A percentile compares a stretch with the other conserved stretches of the same genome.
phyloP scores from a whole-genome alignment of 2,888 invertebrate genomes.

The Mimachlamys varia region DNA sequence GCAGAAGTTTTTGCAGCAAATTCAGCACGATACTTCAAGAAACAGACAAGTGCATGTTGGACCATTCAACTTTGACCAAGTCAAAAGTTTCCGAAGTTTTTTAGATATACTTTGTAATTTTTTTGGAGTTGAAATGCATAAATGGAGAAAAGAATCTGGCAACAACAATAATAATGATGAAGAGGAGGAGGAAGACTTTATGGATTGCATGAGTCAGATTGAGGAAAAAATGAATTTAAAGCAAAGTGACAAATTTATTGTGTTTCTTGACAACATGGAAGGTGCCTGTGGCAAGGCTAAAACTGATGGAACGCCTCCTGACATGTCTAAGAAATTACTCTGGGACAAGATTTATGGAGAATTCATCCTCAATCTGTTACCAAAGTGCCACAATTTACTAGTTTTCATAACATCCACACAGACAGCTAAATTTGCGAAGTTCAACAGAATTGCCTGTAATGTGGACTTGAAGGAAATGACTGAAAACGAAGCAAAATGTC shows the following conservation, averaged over 20 bases:
- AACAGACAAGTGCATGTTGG: constrained; percentile 4
- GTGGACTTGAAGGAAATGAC: neutral
- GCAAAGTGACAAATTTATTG: neutral
- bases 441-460: neutral
- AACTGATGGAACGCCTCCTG: constrained; percentile 28
- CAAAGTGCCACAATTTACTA: constrained; percentile 2
- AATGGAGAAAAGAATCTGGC: neutral
- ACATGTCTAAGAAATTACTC: neutral
- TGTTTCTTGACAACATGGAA: constrained; percentile 42
- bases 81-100: constrained; percentile 6
- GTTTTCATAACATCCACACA: constrained; percentile 37
- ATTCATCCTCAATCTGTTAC: constrained; percentile 25
- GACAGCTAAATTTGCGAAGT: constrained; percentile 38
- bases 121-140: constrained; percentile 37
- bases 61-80: constrained; percentile 21
- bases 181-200: neutral
- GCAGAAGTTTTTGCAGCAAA: constrained; percentile 21
- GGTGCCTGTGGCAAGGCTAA: constrained; percentile 39
- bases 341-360: constrained; percentile 43
- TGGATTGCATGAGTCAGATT: neutral
- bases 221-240: neutral
- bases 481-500: neutral
- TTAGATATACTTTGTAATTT: constrained; percentile 34
- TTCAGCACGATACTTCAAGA: neutral
- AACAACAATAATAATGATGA: neutral